Conservation (phyloP, 1,140 invertebrate genomes). For the Papilio xuthus region DNA sequence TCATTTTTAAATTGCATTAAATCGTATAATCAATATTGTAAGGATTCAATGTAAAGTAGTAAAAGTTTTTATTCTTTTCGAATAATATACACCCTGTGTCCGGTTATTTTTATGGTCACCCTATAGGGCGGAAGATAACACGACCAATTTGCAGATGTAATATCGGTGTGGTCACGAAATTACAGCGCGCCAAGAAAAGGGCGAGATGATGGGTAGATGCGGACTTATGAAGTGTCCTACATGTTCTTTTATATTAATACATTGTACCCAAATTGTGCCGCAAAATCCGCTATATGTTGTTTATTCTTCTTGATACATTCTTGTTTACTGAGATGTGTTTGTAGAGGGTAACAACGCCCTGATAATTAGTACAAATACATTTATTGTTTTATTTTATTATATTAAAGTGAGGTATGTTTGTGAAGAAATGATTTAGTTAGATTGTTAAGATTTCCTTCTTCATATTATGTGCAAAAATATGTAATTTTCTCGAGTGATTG, state of each 20-base stretch:
- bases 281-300: constrained; percentile 7
- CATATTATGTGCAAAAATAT: not conserved
- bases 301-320: constrained; percentile 5
- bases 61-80: too few relatives aligned
- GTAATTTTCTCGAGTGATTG: not conserved
- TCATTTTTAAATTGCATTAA: not conserved
- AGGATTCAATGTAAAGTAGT: too few relatives aligned
- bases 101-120: constrained; percentile 46
- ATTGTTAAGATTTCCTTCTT: too few relatives aligned
- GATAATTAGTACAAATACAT: not conserved
- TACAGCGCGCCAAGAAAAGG: constrained; percentile 47
- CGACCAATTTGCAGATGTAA: constrained; percentile 74
- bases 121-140: constrained; percentile 61
- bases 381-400: not conserved
- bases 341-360: not conserved
- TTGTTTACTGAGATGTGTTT: not conserved
- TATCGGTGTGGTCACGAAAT: constrained; percentile 59
- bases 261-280: too few relatives aligned
- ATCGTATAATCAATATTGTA: not conserved
- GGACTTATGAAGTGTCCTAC: constrained; percentile 50
- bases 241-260: constrained; percentile 43
- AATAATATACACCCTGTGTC: not conserved
- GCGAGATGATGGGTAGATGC: constrained; percentile 45
- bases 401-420: not conserved
- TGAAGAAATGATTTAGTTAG: not conserved